These are phyloP conservation scores for Urocitellus parryii DNA, from an alignment of 2,113 vertebrate genomes.

Conservation along the genomic window DNA sequence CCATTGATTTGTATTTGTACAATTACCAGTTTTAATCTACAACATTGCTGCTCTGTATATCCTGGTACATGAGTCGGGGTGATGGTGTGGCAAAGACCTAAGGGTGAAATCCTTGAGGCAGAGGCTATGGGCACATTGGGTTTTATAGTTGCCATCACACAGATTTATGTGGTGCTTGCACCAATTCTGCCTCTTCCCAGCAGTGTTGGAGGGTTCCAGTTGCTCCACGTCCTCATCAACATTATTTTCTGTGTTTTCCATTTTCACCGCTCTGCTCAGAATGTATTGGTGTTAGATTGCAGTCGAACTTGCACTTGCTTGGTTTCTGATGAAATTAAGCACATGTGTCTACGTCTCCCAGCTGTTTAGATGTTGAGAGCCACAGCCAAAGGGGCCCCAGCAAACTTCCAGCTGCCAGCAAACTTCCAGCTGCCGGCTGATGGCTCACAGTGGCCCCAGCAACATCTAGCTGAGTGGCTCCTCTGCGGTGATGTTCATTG, in stretches of 20 bases:
- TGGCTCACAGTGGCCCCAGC: too few relatives aligned
- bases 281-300: not conserved
- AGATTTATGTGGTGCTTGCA: not conserved
- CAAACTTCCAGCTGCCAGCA: too few relatives aligned
- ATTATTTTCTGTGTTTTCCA: not conserved
- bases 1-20: not conserved
- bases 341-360: not conserved
- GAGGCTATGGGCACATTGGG: not conserved
- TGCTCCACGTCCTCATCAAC: not conserved
- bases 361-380: not conserved
- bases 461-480: too few relatives aligned
- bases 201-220: not conserved
- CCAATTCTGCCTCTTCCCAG: not conserved
- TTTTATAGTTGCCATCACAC: not conserved
- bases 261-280: not conserved
- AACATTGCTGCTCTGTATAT: not conserved
- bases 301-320: not conserved
- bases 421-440: too few relatives aligned
- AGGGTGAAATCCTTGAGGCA: not conserved
- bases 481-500: too few relatives aligned
- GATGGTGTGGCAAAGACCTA: not conserved
- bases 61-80: too few relatives aligned
- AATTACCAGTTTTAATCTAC: not conserved
- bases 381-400: too few relatives aligned
- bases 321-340: not conserved